These are phyloP conservation scores for Noctua janthe DNA, from an alignment of 2,888 invertebrate genomes.

Conservation along the genomic window DNA sequence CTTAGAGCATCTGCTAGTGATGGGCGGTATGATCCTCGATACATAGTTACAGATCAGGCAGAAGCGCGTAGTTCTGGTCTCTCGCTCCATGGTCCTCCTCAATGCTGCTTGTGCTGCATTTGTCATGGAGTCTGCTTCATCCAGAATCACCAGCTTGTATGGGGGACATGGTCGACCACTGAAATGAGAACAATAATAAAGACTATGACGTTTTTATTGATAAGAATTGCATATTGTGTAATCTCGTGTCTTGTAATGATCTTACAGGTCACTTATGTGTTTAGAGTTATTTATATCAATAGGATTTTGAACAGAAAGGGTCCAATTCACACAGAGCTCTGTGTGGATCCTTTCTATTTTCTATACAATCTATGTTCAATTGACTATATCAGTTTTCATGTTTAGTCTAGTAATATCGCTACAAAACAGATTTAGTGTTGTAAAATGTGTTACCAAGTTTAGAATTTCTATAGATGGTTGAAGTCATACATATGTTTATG, in stretches of 20 bases:
- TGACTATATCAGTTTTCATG: background rate
- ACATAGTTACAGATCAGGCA: slow-evolving; percentile 99
- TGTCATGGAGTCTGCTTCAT: slow-evolving; percentile 99
- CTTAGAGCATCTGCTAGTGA: slow-evolving; percentile 99
- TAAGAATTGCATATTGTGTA: background rate
- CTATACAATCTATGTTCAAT: background rate
- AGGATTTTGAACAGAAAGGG: background rate
- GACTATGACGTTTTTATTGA: background rate
- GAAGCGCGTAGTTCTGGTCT: slow-evolving; percentile 98
- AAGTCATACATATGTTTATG: background rate
- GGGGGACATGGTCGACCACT: slow-evolving; percentile 97
- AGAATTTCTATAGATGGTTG: background rate
- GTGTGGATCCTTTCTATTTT: background rate
- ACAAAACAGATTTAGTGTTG: background rate
- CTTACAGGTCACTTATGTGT: background rate
- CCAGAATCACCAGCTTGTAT: slow-evolving; percentile 98
- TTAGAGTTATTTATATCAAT: background rate
- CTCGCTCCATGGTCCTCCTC: slow-evolving; percentile 99
- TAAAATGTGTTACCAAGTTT: background rate
- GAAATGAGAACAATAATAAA: slow-evolving; percentile 52
- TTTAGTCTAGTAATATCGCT: background rate
- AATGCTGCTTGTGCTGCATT: slow-evolving; percentile 98
- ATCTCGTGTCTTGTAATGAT: background rate
- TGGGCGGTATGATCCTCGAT: slow-evolving; percentile 98
- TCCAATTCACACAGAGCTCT: background rate